Evolutionary conservation across 2,797 vertebrate species (phyloP).

Genomic region (Periparus ater): DNA sequence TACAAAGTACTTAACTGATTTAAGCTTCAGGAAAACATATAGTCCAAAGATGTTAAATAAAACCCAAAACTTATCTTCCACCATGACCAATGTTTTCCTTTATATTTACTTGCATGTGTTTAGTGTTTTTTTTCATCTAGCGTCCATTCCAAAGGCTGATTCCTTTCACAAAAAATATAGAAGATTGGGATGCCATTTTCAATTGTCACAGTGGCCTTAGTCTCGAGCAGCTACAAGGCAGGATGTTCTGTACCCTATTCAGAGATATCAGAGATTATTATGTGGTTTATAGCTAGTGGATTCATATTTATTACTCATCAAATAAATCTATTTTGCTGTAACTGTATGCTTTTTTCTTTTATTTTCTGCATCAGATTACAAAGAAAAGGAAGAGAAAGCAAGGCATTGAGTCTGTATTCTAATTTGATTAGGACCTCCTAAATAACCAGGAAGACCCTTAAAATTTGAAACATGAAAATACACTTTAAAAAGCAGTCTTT

Average conservation of each 20-base stretch:
- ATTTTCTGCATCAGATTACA: not conserved
- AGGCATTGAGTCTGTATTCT: not conserved
- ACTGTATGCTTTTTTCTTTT: fast-evolving
- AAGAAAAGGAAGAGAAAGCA: not conserved
- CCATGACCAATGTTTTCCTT: not conserved
- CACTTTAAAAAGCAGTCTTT: not conserved
- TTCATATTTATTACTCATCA: not conserved
- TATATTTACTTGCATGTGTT: not conserved
- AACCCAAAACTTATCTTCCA: not conserved
- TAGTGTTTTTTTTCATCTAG: not conserved
- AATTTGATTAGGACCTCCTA: not conserved
- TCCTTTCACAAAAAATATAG: not conserved
- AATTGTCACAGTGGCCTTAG: not conserved
- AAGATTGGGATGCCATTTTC: not conserved
- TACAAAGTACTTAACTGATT: not conserved
- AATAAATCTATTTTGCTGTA: not conserved
- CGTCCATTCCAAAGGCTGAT: not conserved
- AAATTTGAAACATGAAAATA: not conserved
- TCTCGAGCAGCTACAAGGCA: not conserved
- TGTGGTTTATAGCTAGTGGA: not conserved
- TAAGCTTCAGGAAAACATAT: not conserved
- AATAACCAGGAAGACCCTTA: not conserved
- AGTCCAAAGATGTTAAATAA: not conserved
- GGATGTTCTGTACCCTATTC: not conserved
- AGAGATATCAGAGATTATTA: not conserved